These are phyloP conservation scores for Sporophila hypoxantha DNA, from an alignment of 2,113 vertebrate species.

Conservation along the genomic window DNA sequence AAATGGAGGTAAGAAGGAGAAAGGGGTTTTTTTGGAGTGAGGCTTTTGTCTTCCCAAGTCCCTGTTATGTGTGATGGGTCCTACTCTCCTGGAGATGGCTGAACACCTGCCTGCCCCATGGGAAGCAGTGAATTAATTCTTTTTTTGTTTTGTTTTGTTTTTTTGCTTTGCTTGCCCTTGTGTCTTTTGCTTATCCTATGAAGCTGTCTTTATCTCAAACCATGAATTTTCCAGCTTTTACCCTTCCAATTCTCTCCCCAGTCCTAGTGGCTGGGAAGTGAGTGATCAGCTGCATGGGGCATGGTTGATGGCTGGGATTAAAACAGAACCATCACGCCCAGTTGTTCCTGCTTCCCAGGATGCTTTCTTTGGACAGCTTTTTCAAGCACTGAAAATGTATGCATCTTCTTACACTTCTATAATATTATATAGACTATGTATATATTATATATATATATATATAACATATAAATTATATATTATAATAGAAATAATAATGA, in stretches of 20 bases:
- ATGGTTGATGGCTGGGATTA: background rate
- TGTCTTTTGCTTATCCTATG: background rate
- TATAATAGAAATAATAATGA: background rate
- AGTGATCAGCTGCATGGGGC: rapidly evolving
- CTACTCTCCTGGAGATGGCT: background rate
- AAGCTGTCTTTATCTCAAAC: background rate
- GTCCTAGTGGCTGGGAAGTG: background rate
- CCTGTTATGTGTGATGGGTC: background rate
- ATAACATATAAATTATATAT: too few species aligned
- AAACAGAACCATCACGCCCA: background rate
- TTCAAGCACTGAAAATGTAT: background rate
- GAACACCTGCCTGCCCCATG: background rate
- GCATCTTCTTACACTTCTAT: background rate
- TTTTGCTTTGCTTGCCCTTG: background rate
- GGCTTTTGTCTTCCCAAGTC: background rate
- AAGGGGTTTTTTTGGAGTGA: rapidly evolving
- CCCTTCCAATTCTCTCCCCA: background rate
- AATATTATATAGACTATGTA: too few species aligned
- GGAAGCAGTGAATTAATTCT: background rate
- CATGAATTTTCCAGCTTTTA: background rate
- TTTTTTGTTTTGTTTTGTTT: too few species aligned
- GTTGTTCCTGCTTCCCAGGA: background rate
- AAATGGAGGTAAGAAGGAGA: background rate
- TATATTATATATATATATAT: too few species aligned
- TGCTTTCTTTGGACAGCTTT: background rate